Evolutionary conservation across 1,140 invertebrate species (phyloP), one percentile per base, ranked within the genome.

Genomic region (Caenorhabditis tropicalis): DNA sequence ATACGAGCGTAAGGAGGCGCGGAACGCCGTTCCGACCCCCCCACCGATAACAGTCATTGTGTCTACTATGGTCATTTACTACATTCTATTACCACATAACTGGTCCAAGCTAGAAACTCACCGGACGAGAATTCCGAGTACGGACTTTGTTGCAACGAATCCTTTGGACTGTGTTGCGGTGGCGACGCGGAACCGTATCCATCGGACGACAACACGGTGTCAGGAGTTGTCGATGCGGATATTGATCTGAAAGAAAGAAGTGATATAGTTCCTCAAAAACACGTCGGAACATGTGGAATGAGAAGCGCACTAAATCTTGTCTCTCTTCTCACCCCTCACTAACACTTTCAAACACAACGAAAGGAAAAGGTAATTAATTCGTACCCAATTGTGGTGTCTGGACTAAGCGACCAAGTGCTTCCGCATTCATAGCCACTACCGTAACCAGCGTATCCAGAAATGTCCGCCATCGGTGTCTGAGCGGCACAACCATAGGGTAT

Each of bases 381-480:
- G 36, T 70, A 82, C 53, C 81, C 84, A 33, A 82, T 51, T 9
- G 56, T 82, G 36, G 85, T 81, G 31, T 82, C 82, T 36, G 80
- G 60, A 31, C 83, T 81, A 16, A 48, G 46, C 84, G 82, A 85
- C 49, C 33, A 51, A 51, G 24, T 49, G 33, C 29, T 79, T 51
- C 84, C 84, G 65, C 84, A 85, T 51, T 85, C 84, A 65, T 85
- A 85, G 24, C 84, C 84, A 19, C 33, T 56, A 29, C 84, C 84
- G 33, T 82, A 85, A 21, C 53, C 51, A 27, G 60, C 74, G 53
- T 65, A 85, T 43, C 81, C 80, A 19, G 80, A 31, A 58, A 85
- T 87, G 74, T 87, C 84, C 0, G 49, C 43, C 33, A 82, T 46
- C 15, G 81, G 58, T 27, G 86, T 49, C n/a, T 82, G 86, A 29